Conservation (phyloP, 2,888 invertebrate species). For the Agonum fuliginosum region DNA sequence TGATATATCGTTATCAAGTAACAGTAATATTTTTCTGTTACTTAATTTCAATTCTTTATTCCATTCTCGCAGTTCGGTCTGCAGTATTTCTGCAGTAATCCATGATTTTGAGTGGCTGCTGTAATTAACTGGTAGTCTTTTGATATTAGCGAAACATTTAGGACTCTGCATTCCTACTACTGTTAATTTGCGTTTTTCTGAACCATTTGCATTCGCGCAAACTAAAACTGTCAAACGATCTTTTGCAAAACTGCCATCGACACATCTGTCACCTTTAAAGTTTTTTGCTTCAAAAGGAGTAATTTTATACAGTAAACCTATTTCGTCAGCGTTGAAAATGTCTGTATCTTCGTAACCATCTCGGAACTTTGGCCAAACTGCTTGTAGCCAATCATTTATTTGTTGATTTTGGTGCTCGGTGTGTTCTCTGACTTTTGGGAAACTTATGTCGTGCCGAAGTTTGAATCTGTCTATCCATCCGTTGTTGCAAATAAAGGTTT, state of each 20-base stretch:
- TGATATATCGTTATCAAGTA: conserved; percentile 65
- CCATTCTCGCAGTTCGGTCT: conserved; percentile 59
- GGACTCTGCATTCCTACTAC: conserved; percentile 65
- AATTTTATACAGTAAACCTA: conserved; percentile 16
- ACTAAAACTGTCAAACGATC: conserved; percentile 63
- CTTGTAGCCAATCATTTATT: conserved; percentile 25
- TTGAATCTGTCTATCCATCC: conserved; percentile 61
- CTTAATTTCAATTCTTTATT: conserved; percentile 61
- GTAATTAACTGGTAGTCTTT: conserved; percentile 62
- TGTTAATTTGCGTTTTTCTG: conserved; percentile 64
- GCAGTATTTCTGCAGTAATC: conserved; percentile 65
- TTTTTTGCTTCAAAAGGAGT: not conserved
- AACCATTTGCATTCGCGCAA: conserved; percentile 63
- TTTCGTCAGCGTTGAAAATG: conserved; percentile 43
- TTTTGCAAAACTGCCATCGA: conserved; percentile 65
- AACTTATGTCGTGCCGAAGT: conserved; percentile 54
- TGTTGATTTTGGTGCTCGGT: conserved; percentile 4
- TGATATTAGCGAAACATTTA: conserved; percentile 62
- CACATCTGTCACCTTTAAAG: conserved; percentile 63
- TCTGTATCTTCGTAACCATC: conserved; percentile 13
- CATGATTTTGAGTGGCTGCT: conserved; percentile 64
- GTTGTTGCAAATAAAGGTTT: conserved; percentile 56
- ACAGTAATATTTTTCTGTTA: conserved; percentile 63
- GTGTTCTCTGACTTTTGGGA: conserved; percentile 33
- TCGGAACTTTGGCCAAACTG: conserved; percentile 28